Base-by-base conservation (phyloP, 2,888 invertebrate genomes). In the Exephanes ischioxanthus region DNA sequence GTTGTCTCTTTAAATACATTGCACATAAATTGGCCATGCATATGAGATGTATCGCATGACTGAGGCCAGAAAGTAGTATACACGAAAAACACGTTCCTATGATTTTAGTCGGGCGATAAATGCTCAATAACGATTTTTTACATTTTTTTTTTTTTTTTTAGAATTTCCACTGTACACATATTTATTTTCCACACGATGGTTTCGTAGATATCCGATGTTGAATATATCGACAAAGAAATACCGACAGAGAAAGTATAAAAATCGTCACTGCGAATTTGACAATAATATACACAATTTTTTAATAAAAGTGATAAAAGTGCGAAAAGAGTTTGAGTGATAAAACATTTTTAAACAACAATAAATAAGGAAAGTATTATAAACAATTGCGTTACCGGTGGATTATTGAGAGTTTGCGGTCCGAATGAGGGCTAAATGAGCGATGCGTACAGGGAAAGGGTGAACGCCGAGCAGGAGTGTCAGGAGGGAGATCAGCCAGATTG, bases 341-440 rank as follows among this genome's bases (percentile, higher is more conserved):
- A 22, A 22, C 30, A 16, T 61, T 37, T 22, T 63, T 48, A 30
- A 61, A 37, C 41, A 48, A 33, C 53, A 2, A 14, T 19, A 78
- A 45, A 51, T 14, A 41, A 53, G 33, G 19, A 41, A 37, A 30
- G 22, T 26, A n/a, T 61, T 61, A 41, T 26, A 22, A 73, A 30
- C 16, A 73, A 63, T 67, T 41, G 45, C 19, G 73, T 22, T 14
- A 58, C 37, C 48, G 53, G 41, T 37, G 55, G 16, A 61, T 73
- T 61, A 79, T 82, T 75, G 85, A 58, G 70, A 61, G 48, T 72
- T 72, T 63, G 77, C 72, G 75, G 79, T 70, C 82, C 83, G 77
- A 83, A 87, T 86, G 80, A 85, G 78, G 85, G 89, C 91, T 93
- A 93, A 93, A 93, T 93, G 93, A 93, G 92, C 93, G 92, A 93